Percentiles rank a stretch among this genome's conserved stretches.
These are phyloP conservation scores for Euplagia quadripunctaria DNA, from an alignment of 2,888 invertebrate genomes.

Conservation along the genomic window DNA sequence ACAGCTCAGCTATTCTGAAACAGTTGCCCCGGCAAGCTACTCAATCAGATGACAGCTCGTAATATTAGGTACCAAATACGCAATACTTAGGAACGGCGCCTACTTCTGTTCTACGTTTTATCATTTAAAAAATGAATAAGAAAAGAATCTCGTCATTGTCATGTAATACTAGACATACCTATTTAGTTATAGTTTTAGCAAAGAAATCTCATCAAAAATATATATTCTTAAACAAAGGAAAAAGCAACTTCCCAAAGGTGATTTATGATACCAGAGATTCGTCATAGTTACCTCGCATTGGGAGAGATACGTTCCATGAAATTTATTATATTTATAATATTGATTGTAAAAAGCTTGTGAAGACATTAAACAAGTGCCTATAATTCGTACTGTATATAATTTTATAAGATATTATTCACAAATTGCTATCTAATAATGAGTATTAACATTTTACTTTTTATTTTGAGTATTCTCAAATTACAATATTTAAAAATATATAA, in stretches of 20 bases:
- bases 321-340: slow-evolving; percentile 8
- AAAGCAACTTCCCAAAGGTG: slow-evolving; percentile 3
- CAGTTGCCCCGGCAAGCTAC: slow-evolving; percentile 42
- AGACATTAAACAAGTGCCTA: slow-evolving; percentile 41
- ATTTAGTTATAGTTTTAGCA: slow-evolving; percentile 38
- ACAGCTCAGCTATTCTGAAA: slow-evolving; percentile 37
- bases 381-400: slow-evolving; percentile 11
- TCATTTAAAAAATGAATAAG: slow-evolving; percentile 20
- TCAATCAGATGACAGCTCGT: slow-evolving; percentile 38
- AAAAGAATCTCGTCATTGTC: slow-evolving; percentile 52
- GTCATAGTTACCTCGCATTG: slow-evolving; percentile 25
- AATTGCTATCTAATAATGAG: slow-evolving; percentile 3
- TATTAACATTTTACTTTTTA: neutral
- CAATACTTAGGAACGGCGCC: slow-evolving; percentile 42
- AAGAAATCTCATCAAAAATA: slow-evolving; percentile 26
- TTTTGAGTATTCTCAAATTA: slow-evolving; percentile 17
- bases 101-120: slow-evolving; percentile 29
- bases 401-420: slow-evolving; percentile 6
- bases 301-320: slow-evolving; percentile 18
- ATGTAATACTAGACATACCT: slow-evolving; percentile 26
- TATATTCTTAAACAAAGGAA: neutral
- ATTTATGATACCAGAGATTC: slow-evolving; percentile 19
- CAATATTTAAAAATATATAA: slow-evolving; percentile 24
- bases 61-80: slow-evolving; percentile 21
- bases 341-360: slow-evolving; percentile 30